Conservation (phyloP, 1,140 invertebrate genomes). For the Piezodorus guildinii region DNA sequence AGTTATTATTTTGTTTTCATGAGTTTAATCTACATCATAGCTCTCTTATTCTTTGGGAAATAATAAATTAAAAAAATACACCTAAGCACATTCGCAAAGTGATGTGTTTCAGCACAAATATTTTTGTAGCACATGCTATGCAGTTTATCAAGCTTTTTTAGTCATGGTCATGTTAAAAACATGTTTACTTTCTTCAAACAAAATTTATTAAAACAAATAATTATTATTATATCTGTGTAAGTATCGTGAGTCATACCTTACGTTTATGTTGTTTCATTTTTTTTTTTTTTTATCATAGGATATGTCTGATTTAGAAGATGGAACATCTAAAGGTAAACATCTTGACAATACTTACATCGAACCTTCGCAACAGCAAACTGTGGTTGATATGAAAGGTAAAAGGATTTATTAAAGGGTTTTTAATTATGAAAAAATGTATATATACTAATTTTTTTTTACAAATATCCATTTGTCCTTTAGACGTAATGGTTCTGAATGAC, state of each 20-base stretch:
- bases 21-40: too few relatives aligned
- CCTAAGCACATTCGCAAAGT: too few relatives aligned
- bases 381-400: conserved; percentile 88
- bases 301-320: conserved; percentile 59
- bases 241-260: too few relatives aligned
- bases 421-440: background rate
- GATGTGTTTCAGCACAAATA: background rate
- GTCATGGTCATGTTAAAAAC: too few relatives aligned
- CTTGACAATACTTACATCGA: conserved; percentile 86
- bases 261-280: background rate
- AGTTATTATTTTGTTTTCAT: too few relatives aligned
- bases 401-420: background rate
- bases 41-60: too few relatives aligned
- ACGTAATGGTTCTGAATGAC: conserved; percentile 95
- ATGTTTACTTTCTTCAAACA: too few relatives aligned
- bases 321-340: conserved; percentile 71
- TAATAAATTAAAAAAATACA: too few relatives aligned
- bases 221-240: too few relatives aligned
- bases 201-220: too few relatives aligned
- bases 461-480: conserved; percentile 43
- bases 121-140: background rate
- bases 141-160: conserved; percentile 2
- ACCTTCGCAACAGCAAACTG: conserved; percentile 69
- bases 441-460: background rate
- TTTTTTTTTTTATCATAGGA: conserved; percentile 39